Conservation (phyloP, 1,140 invertebrate species). For the Laodelphax striatellus region DNA sequence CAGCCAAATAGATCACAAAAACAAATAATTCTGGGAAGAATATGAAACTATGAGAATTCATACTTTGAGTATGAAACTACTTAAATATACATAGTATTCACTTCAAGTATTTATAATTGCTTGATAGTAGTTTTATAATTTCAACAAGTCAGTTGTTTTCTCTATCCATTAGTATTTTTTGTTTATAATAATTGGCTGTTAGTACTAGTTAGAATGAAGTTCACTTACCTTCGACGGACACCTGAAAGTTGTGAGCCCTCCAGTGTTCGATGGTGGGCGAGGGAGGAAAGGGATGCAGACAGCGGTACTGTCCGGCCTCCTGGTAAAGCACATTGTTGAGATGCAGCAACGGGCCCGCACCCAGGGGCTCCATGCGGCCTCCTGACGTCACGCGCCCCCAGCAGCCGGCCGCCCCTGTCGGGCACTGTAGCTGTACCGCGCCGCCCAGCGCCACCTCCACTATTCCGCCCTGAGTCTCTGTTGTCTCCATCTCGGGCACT, state of each 20-base stretch:
- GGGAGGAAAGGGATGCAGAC: slow-evolving; percentile 47
- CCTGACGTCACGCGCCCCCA: slow-evolving; percentile 31
- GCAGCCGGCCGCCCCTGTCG: slow-evolving; percentile 48
- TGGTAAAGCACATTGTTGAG: slow-evolving; percentile 61
- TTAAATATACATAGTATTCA: too few relatives aligned
- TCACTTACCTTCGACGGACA: slow-evolving; percentile 42
- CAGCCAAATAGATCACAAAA: too few relatives aligned
- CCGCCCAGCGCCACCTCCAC: slow-evolving; percentile 71
- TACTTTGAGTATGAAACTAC: too few relatives aligned
- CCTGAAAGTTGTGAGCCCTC: slow-evolving; percentile 38
- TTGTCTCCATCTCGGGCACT: slow-evolving; percentile 37
- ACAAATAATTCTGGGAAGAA: too few relatives aligned
- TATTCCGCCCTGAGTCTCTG: slow-evolving; percentile 30
- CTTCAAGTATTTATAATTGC: too few relatives aligned
- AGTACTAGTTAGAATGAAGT: too few relatives aligned
- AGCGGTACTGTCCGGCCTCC: slow-evolving; percentile 63
- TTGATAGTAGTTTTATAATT: too few relatives aligned
- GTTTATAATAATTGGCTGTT: too few relatives aligned
- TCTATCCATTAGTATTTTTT: too few relatives aligned
- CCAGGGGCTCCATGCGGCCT: slow-evolving; percentile 31
- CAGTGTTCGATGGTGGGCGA: slow-evolving; percentile 36
- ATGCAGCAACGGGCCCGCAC: slow-evolving; percentile 43
- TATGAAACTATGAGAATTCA: too few relatives aligned
- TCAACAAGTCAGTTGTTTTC: too few relatives aligned
- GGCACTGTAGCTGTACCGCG: slow-evolving; percentile 71